Evolutionary conservation across 2,113 vertebrate species (phyloP).

Genomic region (Myotis yumanensis): DNA sequence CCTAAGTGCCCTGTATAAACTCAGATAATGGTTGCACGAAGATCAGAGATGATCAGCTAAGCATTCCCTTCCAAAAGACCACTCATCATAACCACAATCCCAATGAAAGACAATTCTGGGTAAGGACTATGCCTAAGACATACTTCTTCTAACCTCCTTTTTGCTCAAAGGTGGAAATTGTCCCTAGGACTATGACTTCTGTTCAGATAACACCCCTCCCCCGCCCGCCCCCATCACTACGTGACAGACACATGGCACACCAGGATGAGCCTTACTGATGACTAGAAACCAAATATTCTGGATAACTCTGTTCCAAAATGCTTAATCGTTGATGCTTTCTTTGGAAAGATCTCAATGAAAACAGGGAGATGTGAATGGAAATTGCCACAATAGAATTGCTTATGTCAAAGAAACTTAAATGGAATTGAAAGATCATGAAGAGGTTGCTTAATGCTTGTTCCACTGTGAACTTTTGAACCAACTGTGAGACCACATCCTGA

Average conservation of each 20-base stretch:
- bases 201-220: neutral
- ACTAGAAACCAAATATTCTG: neutral
- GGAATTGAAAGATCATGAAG: neutral
- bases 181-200: neutral
- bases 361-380: neutral
- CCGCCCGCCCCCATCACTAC: neutral
- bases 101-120: neutral
- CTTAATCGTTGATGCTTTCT: neutral
- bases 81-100: neutral
- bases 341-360: neutral
- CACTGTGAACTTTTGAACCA: neutral
- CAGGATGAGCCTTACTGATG: neutral
- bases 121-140: neutral
- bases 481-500: neutral
- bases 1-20: neutral
- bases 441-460: neutral
- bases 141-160: neutral
- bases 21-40: neutral
- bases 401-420: neutral
- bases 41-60: neutral
- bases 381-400: neutral
- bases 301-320: neutral
- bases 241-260: neutral
- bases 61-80: neutral
- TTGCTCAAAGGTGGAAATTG: neutral